Conservation (phyloP, 2,113 vertebrate species). For the Mystacornis crossleyi region DNA sequence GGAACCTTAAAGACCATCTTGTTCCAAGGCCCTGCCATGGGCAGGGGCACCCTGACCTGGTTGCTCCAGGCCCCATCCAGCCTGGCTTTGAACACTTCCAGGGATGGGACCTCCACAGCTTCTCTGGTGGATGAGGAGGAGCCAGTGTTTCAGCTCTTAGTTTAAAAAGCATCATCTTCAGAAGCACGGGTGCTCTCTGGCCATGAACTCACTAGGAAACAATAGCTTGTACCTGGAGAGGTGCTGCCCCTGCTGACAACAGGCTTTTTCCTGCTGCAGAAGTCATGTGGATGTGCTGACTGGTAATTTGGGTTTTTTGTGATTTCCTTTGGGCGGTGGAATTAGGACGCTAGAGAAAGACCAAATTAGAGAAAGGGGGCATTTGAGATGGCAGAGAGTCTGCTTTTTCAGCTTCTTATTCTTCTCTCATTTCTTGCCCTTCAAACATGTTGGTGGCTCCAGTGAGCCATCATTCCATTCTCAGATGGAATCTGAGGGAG, state of each 20-base stretch:
- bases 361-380: not conserved
- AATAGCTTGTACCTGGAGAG: not conserved
- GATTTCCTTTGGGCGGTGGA: not conserved
- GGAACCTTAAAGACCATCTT: fast-evolving
- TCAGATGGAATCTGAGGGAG: not conserved
- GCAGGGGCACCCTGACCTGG: not conserved
- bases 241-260: not conserved
- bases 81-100: not conserved
- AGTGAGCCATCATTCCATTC: too few relatives aligned
- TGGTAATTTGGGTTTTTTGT: not conserved
- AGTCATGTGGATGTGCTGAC: not conserved
- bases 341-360: not conserved
- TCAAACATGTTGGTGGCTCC: not conserved
- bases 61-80: not conserved
- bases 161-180: not conserved
- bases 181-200: not conserved
- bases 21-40: not conserved
- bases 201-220: not conserved
- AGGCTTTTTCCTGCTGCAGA: not conserved
- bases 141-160: not conserved
- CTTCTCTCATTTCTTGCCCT: not conserved
- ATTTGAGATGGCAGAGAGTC: not conserved
- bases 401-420: not conserved
- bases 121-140: not conserved
- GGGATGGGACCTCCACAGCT: not conserved